These are phyloP conservation scores for Seira sanloemensis DNA, from an alignment of 2,888 invertebrate species.

Conservation along the genomic window DNA sequence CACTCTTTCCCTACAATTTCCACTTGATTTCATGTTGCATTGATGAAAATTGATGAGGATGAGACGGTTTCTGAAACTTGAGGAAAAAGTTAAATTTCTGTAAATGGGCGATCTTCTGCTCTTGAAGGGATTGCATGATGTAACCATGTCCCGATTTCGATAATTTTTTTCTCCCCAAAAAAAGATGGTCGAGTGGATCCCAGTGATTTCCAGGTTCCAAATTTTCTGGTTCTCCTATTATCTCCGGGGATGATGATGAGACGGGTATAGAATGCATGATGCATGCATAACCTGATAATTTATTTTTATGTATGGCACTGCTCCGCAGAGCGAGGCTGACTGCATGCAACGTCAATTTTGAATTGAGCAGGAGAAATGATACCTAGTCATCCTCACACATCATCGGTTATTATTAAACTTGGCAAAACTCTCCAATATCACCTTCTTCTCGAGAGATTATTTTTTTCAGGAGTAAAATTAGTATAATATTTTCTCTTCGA, in stretches of 20 bases:
- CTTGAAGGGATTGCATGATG: constrained; percentile 8
- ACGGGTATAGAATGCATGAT: constrained; percentile 9
- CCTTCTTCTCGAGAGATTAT: constrained; percentile 12
- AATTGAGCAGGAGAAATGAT: constrained; percentile 15
- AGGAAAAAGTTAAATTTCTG: constrained; percentile 3
- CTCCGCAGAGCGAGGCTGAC: not conserved
- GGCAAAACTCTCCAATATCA: constrained; percentile 14
- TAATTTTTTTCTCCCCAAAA: constrained; percentile 11
- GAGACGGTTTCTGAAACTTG: constrained; percentile 6
- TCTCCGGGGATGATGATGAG: not conserved
- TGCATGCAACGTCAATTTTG: constrained; percentile 16
- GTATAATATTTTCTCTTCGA: constrained; percentile 19
- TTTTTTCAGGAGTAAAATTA: constrained; percentile 11
- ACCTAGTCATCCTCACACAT: constrained; percentile 19
- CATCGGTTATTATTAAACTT: constrained; percentile 17
- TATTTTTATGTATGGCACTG: constrained; percentile 20
- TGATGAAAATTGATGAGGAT: constrained; percentile 15
- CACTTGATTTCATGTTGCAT: not conserved
- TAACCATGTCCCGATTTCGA: constrained; percentile 7
- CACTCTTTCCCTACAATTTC: not conserved
- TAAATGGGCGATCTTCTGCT: not conserved
- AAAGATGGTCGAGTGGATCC: constrained; percentile 1
- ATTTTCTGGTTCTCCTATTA: not conserved
- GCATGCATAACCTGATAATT: constrained; percentile 20
- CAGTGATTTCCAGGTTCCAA: constrained; percentile 12